Evolutionary conservation across 2,888 invertebrate species (phyloP).

Genomic region (Rosalia funebris): DNA sequence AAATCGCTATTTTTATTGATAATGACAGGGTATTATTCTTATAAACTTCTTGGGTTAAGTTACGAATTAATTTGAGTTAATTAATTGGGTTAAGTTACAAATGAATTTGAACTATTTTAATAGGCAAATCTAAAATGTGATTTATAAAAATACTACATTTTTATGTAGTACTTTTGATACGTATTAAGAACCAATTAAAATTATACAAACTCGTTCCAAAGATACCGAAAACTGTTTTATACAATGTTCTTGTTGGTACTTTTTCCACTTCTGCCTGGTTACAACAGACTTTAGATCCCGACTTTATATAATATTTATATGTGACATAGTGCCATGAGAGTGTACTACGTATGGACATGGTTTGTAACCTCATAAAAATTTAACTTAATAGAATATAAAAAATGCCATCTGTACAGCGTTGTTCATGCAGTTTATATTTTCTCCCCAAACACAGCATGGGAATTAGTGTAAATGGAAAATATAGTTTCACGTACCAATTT

Average conservation of each 20-base stretch:
- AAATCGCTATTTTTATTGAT: too few relatives aligned
- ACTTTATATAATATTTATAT: slow-evolving; percentile 15
- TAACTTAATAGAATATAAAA: neutral
- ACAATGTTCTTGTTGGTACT: neutral
- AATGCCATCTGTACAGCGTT: neutral
- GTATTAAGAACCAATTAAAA: too few relatives aligned
- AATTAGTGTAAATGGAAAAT: neutral
- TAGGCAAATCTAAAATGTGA: too few relatives aligned
- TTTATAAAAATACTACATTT: too few relatives aligned
- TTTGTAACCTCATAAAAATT: neutral
- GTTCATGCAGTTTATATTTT: neutral
- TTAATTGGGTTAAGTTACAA: too few relatives aligned
- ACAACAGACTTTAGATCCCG: slow-evolving; percentile 10
- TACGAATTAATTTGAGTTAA: too few relatives aligned
- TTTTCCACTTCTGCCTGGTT: slow-evolving; percentile 7
- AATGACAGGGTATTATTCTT: too few relatives aligned
- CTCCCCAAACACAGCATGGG: neutral
- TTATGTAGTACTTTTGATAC: too few relatives aligned
- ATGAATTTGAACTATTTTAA: too few relatives aligned
- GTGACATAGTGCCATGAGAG: slow-evolving; percentile 17
- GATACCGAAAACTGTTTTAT: slow-evolving; percentile 2
- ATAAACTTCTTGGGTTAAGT: too few relatives aligned
- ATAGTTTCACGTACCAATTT: too few relatives aligned
- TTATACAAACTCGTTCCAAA: too few relatives aligned
- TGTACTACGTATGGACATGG: neutral